phyloP scores from a whole-genome alignment of 1,140 invertebrate genomes.

The Nylanderia fulva region DNA sequence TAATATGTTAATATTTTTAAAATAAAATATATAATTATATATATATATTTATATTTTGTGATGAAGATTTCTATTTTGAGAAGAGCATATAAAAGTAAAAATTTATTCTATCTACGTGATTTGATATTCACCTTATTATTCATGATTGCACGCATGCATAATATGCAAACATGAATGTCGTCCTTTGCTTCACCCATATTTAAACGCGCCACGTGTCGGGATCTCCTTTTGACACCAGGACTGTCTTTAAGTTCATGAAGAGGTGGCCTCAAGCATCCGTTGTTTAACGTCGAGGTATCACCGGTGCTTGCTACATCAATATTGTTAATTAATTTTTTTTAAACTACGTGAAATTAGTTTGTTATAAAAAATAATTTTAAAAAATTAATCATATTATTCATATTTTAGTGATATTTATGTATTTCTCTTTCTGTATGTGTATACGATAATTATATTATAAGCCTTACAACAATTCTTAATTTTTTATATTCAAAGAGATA shows the following conservation, averaged over 20 bases:
- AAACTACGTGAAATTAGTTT: background rate
- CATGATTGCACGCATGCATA: constrained; percentile 99
- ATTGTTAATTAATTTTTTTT: background rate
- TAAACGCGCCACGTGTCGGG: constrained; percentile 94
- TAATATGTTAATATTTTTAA: background rate
- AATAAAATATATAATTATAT: background rate
- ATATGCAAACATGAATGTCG: constrained; percentile 99
- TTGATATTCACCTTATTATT: constrained; percentile 95
- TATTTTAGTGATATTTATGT: background rate
- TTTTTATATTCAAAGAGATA: constrained; percentile 3
- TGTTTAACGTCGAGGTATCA: constrained; percentile 82
- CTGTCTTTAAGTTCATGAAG: constrained; percentile 89
- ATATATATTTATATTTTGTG: background rate
- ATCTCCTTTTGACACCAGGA: constrained; percentile 90
- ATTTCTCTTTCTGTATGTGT: too few relatives aligned
- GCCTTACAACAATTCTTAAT: background rate
- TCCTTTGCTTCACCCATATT: constrained; percentile 99
- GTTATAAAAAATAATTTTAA: background rate
- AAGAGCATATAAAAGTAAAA: too few relatives aligned
- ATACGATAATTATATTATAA: too few relatives aligned
- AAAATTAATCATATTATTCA: background rate
- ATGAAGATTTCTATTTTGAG: too few relatives aligned
- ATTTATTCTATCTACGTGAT: background rate
- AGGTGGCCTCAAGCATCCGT: constrained; percentile 88
- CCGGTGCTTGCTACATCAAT: constrained; percentile 74